phyloP scores from a whole-genome alignment of 2,113 vertebrate genomes.

The Poecile atricapillus region DNA sequence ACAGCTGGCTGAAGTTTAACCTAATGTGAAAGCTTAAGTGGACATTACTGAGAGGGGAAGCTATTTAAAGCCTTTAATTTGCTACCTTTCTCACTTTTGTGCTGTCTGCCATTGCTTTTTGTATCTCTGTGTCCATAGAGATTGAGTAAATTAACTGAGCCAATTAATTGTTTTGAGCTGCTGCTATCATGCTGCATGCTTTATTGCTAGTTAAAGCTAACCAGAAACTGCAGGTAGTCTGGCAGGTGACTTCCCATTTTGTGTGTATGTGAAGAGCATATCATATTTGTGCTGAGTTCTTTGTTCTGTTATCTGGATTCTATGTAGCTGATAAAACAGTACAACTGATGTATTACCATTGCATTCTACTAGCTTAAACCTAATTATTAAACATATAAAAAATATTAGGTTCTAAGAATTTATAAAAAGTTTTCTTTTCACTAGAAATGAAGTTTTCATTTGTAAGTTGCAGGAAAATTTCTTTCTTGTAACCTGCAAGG shows the following conservation, averaged over 20 bases:
- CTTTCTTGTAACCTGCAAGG: not conserved
- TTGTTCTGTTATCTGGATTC: not conserved
- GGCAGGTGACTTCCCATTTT: not conserved
- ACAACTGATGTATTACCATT: not conserved
- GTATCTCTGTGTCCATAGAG: not conserved
- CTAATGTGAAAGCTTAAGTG: not conserved
- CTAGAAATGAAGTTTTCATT: not conserved
- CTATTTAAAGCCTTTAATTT: constrained; percentile 15
- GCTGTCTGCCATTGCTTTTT: not conserved
- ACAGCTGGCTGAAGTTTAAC: not conserved
- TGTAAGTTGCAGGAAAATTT: not conserved
- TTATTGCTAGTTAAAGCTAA: not conserved
- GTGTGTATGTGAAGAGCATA: not conserved
- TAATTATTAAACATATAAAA: not conserved
- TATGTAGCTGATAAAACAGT: not conserved
- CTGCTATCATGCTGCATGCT: not conserved
- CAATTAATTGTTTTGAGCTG: not conserved
- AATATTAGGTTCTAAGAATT: not conserved
- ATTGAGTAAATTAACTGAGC: not conserved
- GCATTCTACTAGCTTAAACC: not conserved
- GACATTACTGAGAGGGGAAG: not conserved
- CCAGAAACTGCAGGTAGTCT: not conserved
- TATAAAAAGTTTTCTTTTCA: not conserved
- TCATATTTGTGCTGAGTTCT: not conserved
- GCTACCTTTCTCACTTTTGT: not conserved